Base-by-base conservation (phyloP, 2,888 invertebrate species). In the Conus canariensis region DNA sequence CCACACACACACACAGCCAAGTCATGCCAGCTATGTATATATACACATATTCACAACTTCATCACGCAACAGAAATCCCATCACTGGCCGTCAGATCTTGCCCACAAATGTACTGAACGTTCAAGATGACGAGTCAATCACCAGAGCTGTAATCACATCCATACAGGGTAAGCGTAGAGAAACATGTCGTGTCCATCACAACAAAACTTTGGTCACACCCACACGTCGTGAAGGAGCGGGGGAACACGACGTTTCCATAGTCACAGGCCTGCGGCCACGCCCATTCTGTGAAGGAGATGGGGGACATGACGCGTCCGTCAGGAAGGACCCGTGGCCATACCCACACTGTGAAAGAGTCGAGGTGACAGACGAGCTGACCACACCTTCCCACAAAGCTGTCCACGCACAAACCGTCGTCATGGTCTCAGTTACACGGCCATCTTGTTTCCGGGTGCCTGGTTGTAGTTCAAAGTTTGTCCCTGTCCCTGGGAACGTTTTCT, bases 401-500 rank as follows among this genome's bases (percentile, higher is more conserved):
- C 82, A 58, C 56, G 25, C 82, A 83, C 82, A 83, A 19, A 80
- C 3, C 7, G 30, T 30, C 60, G 12, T 14, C 60, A 64, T 64
- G 12, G 16, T 1, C 60, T 64, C 12, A 64, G 60, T 0, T 64
- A 10, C 45, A 14, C 45, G 5, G 10, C 30, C 45, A 45, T 64
- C 64, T 64, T 64, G 64, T 64, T 16, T 64, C 64, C 16, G 64
- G 45, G 45, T 45, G 45, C 45, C 45, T 45, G 45, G 45, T 45
- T 45, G 45, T 3, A 45, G 45, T 45, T 14, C 45, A 30, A 14
- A 4, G 30, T n/a, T 58, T 93, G 56, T 93, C 93, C 80, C 93
- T 88, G 77, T 92, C 82, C 9, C 82, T 14, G 6, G 82, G 92
- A 16, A 91, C 80, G 60, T 92, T 92, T 85, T 93, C 93, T 56